Percentiles rank a stretch among this genome's conserved stretches.
These are phyloP conservation scores for Aphelocoma coerulescens DNA, from an alignment of 2,113 vertebrate species.

Conservation along the genomic window DNA sequence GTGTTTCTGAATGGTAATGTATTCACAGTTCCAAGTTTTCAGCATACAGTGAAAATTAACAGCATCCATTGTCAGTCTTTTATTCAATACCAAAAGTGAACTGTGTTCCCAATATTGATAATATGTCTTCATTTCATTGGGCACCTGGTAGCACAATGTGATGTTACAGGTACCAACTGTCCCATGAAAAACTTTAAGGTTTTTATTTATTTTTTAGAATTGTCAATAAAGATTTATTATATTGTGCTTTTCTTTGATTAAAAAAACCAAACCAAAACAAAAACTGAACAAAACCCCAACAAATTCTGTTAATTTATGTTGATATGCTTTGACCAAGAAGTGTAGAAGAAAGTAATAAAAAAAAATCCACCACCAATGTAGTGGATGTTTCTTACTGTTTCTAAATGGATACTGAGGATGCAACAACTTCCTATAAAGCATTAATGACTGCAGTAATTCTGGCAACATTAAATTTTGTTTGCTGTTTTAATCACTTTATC, in stretches of 20 bases:
- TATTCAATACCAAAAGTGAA: neutral
- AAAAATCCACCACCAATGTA: neutral
- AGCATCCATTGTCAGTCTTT: neutral
- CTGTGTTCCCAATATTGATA: neutral
- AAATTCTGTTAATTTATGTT: neutral
- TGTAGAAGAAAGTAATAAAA: neutral
- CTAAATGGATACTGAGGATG: neutral
- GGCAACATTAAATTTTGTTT: constrained; percentile 21
- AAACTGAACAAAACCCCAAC: rapidly evolving
- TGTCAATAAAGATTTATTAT: neutral
- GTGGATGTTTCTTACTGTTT: neutral
- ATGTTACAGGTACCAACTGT: neutral
- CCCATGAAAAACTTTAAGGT: neutral
- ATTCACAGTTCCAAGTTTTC: neutral
- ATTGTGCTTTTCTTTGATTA: neutral
- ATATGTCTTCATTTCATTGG: neutral
- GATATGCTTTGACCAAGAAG: neutral
- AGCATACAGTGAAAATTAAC: neutral
- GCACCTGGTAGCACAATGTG: neutral
- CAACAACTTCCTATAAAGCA: neutral
- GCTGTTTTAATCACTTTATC: neutral
- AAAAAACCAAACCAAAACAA: neutral
- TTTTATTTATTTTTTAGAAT: neutral
- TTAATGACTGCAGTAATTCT: neutral
- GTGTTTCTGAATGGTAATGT: neutral